phyloP scores from a whole-genome alignment of 1,140 invertebrate species.

The Ceratina japonica region DNA sequence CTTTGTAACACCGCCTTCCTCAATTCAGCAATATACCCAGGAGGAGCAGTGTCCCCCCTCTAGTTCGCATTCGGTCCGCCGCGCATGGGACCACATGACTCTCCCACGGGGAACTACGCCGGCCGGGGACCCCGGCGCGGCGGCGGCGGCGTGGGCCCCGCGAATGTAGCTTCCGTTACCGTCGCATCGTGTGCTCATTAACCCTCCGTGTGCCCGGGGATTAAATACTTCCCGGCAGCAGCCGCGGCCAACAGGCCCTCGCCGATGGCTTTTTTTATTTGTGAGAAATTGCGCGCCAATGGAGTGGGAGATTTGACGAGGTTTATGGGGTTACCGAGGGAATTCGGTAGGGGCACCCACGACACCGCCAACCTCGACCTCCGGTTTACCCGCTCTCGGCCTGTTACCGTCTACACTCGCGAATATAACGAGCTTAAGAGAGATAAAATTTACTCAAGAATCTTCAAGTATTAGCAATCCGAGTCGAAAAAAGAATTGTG shows the following conservation, averaged over 20 bases:
- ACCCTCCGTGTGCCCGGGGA: conserved; percentile 49
- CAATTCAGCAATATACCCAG: conserved; percentile 78
- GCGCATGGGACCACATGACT: conserved; percentile 32
- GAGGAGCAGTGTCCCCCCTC: conserved; percentile 41
- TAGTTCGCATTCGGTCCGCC: conserved; percentile 28
- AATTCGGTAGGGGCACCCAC: conserved; percentile 14
- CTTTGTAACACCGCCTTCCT: conserved; percentile 80
- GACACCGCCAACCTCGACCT: not conserved
- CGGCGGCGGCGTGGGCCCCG: conserved; percentile 39
- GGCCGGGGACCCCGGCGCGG: too few relatives aligned
- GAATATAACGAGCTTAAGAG: too few relatives aligned
- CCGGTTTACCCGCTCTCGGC: not conserved
- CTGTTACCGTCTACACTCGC: not conserved
- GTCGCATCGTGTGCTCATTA: conserved; percentile 51
- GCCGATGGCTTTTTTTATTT: not conserved
- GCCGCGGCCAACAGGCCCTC: not conserved
- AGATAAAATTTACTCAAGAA: too few relatives aligned
- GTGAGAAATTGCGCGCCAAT: not conserved
- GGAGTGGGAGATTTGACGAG: conserved; percentile 29
- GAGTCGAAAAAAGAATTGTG: too few relatives aligned
- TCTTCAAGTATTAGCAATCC: too few relatives aligned
- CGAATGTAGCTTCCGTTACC: conserved; percentile 55
- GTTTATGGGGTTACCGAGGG: conserved; percentile 36
- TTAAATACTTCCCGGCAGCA: conserved; percentile 54
- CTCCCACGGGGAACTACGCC: conserved; percentile 45